Evolutionary conservation across 2,888 invertebrate genomes (phyloP), one percentile per base, ranked within the genome.

Genomic region (Hylaea fasciaria): DNA sequence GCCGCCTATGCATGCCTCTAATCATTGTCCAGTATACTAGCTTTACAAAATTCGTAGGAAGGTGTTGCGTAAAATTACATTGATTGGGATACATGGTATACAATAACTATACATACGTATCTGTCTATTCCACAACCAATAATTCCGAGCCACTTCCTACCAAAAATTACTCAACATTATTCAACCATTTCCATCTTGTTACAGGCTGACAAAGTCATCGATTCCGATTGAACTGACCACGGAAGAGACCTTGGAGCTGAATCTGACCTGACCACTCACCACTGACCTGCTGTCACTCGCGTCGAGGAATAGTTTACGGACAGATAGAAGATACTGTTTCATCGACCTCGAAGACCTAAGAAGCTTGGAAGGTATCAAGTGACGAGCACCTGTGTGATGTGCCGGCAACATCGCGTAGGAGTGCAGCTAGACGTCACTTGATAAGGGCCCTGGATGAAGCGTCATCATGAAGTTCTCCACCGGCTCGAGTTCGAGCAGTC

Each of bases 401-500:
- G 85, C 87, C 80, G 85, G 84, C 81, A 80, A 86, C 86, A 86
- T 80, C 85, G 78, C 86, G 83, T 80, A 69, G 80, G 77, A 81
- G 85, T 87, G 85, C 85, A 85, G 71, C 80, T 87, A 73, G 91
- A 91, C 74, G 86, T 89, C 78, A 92, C 91, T 79, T 90, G 89
- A 89, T 74, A 48, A 71, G 56, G 58, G 66, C 62, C 59, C 78
- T 82, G 79, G 69, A 83, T 82, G 83, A 78, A 70, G 73, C 71
- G 13, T 37, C 56, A 87, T 65, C 73, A 93, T 94, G 94, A 94
- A 94, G 91, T 94, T 94, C 86, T 93, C 94, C 69, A 94, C 94
- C 70, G 93, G 94, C 43, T 94, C 94, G 69, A 93, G 94, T 75
- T 94, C 94, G 68, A 94, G 94, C 84, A 94, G 94, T 83, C 93